A percentile compares a stretch with the other conserved stretches of the same genome.
Evolutionary conservation across 2,797 vertebrate species (phyloP).

Genomic region (Enteromius argenteus): DNA sequence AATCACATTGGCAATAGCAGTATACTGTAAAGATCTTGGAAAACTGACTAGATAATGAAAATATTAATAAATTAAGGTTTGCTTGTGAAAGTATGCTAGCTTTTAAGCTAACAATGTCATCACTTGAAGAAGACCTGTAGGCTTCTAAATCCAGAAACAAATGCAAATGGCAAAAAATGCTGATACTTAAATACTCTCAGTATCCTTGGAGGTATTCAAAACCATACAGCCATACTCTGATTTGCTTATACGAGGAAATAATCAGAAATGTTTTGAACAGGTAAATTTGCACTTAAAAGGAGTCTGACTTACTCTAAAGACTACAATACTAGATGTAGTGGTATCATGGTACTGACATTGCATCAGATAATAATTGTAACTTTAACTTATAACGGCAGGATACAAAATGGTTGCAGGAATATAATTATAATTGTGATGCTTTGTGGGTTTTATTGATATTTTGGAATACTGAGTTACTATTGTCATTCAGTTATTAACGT

Average conservation of each 20-base stretch:
- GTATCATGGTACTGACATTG: neutral
- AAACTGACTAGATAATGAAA: neutral
- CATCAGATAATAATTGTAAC: neutral
- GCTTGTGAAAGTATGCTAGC: neutral
- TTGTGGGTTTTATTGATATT: neutral
- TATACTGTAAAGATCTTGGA: neutral
- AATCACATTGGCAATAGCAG: neutral
- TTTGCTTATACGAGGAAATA: neutral
- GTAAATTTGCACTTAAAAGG: neutral
- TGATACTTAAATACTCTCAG: slow-evolving; percentile 45
- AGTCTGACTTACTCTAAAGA: neutral
- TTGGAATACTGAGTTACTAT: neutral
- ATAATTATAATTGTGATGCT: neutral
- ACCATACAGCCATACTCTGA: slow-evolving; percentile 24
- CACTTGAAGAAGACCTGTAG: too few species aligned
- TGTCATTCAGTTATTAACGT: neutral
- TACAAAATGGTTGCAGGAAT: neutral
- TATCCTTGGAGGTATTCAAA: slow-evolving; percentile 48
- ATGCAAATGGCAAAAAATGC: slow-evolving; percentile 35
- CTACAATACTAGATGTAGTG: neutral
- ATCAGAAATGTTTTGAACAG: neutral
- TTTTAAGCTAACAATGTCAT: neutral
- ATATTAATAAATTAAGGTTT: neutral
- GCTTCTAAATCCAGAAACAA: slow-evolving; percentile 56
- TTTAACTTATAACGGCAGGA: neutral